A percentile compares a stretch with the other conserved stretches of the same genome.
Conservation (phyloP, 2,113 vertebrate species). For the Leptocoma aspasia region DNA sequence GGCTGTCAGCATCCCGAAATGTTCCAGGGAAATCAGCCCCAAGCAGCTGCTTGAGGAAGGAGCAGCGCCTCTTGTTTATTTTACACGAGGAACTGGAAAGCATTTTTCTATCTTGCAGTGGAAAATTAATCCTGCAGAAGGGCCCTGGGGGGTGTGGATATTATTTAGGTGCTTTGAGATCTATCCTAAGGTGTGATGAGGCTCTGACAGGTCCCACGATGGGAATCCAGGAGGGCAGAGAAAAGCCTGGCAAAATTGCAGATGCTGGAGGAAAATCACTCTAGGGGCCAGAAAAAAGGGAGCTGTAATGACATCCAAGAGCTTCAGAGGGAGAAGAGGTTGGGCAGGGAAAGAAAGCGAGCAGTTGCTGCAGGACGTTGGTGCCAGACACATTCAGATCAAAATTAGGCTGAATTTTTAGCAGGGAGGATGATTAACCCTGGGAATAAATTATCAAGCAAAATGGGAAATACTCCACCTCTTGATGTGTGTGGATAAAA, state of each 20-base stretch:
- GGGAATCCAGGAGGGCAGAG: not conserved
- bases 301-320: not conserved
- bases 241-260: not conserved
- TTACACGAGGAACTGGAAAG: not conserved
- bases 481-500: not conserved
- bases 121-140: not conserved
- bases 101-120: not conserved
- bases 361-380: not conserved
- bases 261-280: not conserved
- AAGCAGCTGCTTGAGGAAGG: not conserved
- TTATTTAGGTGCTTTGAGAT: not conserved
- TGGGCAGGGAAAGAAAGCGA: not conserved
- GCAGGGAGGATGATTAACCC: not conserved
- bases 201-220: not conserved
- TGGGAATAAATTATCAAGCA: not conserved
- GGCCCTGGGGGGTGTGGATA: not conserved
- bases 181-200: not conserved
- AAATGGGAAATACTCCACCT: not conserved
- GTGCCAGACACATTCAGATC: not conserved
- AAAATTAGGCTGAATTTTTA: not conserved
- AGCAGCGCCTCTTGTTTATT: not conserved
- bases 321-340: not conserved
- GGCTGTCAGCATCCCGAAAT: slow-evolving; percentile 39
- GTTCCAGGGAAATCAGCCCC: slow-evolving; percentile 10
- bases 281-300: not conserved